These are phyloP conservation scores for Podarcis siculus DNA, from an alignment of 2,797 vertebrate species.

Conservation along the genomic window DNA sequence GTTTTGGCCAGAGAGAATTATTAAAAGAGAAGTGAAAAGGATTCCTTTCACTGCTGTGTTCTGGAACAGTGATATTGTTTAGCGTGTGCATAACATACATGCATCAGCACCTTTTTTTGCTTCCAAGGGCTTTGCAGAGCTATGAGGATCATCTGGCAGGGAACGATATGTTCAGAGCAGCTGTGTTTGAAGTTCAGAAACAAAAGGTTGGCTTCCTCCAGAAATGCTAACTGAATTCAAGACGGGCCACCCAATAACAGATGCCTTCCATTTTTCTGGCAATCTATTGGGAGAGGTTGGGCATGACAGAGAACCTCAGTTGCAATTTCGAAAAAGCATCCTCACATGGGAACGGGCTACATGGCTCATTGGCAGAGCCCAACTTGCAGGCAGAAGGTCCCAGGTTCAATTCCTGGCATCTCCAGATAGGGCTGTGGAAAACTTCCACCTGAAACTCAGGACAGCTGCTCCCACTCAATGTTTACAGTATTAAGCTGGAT, in stretches of 20 bases:
- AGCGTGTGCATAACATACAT: background rate
- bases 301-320: background rate
- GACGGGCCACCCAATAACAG: background rate
- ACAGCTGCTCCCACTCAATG: too few relatives aligned
- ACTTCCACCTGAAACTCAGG: too few relatives aligned
- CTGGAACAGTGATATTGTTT: constrained; percentile 37
- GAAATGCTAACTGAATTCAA: background rate
- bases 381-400: too few relatives aligned
- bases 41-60: background rate
- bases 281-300: background rate
- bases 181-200: constrained; percentile 6
- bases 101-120: background rate
- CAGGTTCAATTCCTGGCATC: too few relatives aligned
- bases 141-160: background rate
- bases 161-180: constrained; percentile 24
- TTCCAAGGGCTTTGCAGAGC: background rate
- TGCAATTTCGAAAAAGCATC: background rate
- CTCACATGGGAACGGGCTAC: background rate
- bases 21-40: constrained; percentile 15
- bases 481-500: too few relatives aligned
- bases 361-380: too few relatives aligned
- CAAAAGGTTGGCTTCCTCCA: background rate
- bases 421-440: background rate
- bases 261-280: background rate
- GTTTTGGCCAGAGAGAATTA: constrained; percentile 5